Evolutionary conservation across 2,888 invertebrate genomes (phyloP), one percentile per base, ranked within the genome.

Genomic region (Euclidia mi): DNA sequence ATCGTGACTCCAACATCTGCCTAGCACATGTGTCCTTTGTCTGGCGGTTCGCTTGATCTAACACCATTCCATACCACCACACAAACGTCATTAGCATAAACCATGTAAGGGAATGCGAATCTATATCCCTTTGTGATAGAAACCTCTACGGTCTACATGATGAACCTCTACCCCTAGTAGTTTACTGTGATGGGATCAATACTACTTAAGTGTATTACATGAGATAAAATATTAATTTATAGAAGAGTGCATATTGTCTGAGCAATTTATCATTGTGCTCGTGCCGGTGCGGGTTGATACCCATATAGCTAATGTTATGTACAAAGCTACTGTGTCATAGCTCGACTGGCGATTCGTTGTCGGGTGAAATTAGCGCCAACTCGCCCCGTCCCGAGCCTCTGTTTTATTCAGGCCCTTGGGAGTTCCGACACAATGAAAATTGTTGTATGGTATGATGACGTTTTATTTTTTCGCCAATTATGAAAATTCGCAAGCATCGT

Each of bases 381-480:
- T 85, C 85, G 82, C 65, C 75, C 78, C 80, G 82, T 76, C 82
- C 85, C 82, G 82, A 78, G 85, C 82, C 87, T 84, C 86, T 90
- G 86, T 92, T 91, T 90, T 92, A 91, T 91, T 90, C 90, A 90
- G 84, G 56, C 90, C 87, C 88, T 78, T 79, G 90, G 89, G 91
- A 88, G 78, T 84, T 78, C 79, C 79, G 81, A 82, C 88, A 88
- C 89, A 90, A 90, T 90, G 89, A 86, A 89, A 89, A 87, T 82
- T 84, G 82, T 88, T 87, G 84, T 88, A 88, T 89, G 85, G 78
- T 82, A 82, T 84, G 79, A 81, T 82, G 84, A 82, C 79, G 81
- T 85, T 89, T 83, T 79, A 74, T 89, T 88, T 86, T 85, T 86
- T 45, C 79, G 78, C 84, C 86, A 87, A 88, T 92, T 90, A 90